Percentiles rank a stretch among this genome's conserved stretches.
phyloP scores from a whole-genome alignment of 2,888 invertebrate genomes.

The Scaptodrosophila latifasciaeformis region DNA sequence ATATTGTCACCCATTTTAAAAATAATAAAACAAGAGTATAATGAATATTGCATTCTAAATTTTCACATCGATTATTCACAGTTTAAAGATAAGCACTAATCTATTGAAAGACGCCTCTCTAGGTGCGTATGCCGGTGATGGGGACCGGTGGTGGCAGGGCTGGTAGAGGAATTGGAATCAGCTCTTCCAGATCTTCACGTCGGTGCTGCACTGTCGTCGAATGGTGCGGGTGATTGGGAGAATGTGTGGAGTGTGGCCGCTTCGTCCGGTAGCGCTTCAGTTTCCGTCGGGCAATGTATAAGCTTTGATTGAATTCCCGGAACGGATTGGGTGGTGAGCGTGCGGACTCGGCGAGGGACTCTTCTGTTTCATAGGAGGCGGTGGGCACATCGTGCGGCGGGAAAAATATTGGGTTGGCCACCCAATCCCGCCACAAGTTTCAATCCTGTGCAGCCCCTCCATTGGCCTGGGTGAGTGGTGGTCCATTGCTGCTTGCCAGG shows the following conservation, averaged over 20 bases:
- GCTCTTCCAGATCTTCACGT: background rate
- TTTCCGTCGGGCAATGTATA: slow-evolving; percentile 71
- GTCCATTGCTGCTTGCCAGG: slow-evolving; percentile 33
- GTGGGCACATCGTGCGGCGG: slow-evolving; percentile 51
- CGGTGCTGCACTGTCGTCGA: slow-evolving; percentile 5
- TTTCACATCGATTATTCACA: slow-evolving; percentile 51
- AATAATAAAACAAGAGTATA: slow-evolving; percentile 14
- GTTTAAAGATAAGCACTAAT: slow-evolving; percentile 18
- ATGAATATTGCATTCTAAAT: slow-evolving; percentile 54
- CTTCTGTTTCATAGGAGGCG: slow-evolving; percentile 55
- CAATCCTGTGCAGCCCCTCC: slow-evolving; percentile 84
- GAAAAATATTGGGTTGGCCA: slow-evolving; percentile 75
- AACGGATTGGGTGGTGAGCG: slow-evolving; percentile 23
- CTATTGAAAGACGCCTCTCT: slow-evolving; percentile 3
- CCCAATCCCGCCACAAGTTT: slow-evolving; percentile 76
- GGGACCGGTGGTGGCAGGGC: slow-evolving; percentile 34
- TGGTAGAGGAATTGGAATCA: slow-evolving; percentile 27
- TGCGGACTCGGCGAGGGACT: slow-evolving; percentile 26
- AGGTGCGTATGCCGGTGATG: slow-evolving; percentile 46
- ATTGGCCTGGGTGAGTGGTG: slow-evolving; percentile 75
- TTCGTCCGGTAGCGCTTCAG: slow-evolving; percentile 69
- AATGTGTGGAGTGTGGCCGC: slow-evolving; percentile 31
- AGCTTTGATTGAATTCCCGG: slow-evolving; percentile 71
- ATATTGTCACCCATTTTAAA: slow-evolving; percentile 34
- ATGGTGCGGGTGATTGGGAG: slow-evolving; percentile 34